Evolutionary conservation across 2,797 vertebrate species (phyloP).

Genomic region (Sternotherus odoratus): DNA sequence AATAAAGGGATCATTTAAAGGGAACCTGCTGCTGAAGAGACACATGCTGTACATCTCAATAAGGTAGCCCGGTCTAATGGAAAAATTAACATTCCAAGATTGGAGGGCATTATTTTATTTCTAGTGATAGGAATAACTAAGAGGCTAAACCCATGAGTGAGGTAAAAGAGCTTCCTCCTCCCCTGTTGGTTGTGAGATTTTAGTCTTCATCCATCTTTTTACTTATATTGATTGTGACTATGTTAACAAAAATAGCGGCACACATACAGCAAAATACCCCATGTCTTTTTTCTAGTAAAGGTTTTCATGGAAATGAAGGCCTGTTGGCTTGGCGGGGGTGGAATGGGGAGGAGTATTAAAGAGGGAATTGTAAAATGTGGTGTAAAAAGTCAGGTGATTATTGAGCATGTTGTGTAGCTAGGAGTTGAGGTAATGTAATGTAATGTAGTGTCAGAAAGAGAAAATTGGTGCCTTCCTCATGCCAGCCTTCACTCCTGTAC

Average conservation of each 20-base stretch:
- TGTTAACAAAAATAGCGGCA: neutral
- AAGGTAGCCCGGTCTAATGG: neutral
- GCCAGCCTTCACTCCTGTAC: neutral
- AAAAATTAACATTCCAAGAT: neutral
- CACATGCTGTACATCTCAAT: neutral
- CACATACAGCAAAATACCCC: neutral
- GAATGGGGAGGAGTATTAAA: neutral
- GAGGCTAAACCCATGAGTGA: neutral
- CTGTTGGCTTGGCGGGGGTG: neutral
- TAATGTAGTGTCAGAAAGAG: neutral
- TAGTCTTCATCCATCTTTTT: neutral
- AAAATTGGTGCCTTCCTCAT: neutral
- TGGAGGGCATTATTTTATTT: neutral
- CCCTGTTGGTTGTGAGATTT: neutral
- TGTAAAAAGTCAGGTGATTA: neutral
- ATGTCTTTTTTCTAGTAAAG: fast-evolving
- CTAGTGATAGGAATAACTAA: conserved; percentile 35
- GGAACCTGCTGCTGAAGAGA: neutral
- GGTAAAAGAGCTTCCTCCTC: neutral
- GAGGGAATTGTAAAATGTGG: neutral
- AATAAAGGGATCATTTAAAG: conserved; percentile 38
- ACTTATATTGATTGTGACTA: neutral
- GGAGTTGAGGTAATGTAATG: neutral
- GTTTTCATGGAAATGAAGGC: neutral
- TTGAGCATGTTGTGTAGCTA: neutral